phyloP scores from a whole-genome alignment of 1,140 invertebrate genomes.

The Drosophila varians region DNA sequence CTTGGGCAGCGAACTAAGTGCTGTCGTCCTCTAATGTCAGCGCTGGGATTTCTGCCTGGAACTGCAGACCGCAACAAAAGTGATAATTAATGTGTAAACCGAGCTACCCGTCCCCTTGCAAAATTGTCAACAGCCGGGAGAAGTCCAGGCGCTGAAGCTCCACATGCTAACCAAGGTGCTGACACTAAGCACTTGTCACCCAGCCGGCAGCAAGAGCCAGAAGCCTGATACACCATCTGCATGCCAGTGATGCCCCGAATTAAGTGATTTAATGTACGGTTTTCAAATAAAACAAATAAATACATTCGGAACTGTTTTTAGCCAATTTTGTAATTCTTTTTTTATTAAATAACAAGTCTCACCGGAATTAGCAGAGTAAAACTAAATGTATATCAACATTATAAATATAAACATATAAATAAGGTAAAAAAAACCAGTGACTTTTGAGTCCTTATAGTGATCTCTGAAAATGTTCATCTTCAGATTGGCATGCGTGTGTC shows the following conservation, averaged over 20 bases:
- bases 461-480: conserved; percentile 19
- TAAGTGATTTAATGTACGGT: conserved; percentile 11
- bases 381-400: no score
- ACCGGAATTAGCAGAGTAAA: no score
- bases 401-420: no score
- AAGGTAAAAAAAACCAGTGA: conserved; percentile 17
- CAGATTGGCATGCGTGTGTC: conserved; percentile 49
- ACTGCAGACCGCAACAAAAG: conserved; percentile 67
- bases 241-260: conserved; percentile 26
- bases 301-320: no score
- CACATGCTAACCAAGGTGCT: conserved; percentile 78
- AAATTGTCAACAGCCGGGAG: conserved; percentile 66
- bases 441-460: conserved; percentile 8
- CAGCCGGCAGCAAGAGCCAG: conserved; percentile 43
- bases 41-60: conserved; percentile 36
- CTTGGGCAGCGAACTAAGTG: conserved; percentile 64
- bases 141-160: conserved; percentile 17
- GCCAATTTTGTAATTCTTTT: no score
- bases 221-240: conserved; percentile 19
- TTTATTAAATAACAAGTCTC: no score
- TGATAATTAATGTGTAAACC: conserved; percentile 81
- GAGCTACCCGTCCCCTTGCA: conserved; percentile 39
- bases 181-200: conserved; percentile 81
- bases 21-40: conserved; percentile 62
- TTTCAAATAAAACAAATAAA: no score